Conservation (phyloP, 2,888 invertebrate genomes). For the Clivina fossor region DNA sequence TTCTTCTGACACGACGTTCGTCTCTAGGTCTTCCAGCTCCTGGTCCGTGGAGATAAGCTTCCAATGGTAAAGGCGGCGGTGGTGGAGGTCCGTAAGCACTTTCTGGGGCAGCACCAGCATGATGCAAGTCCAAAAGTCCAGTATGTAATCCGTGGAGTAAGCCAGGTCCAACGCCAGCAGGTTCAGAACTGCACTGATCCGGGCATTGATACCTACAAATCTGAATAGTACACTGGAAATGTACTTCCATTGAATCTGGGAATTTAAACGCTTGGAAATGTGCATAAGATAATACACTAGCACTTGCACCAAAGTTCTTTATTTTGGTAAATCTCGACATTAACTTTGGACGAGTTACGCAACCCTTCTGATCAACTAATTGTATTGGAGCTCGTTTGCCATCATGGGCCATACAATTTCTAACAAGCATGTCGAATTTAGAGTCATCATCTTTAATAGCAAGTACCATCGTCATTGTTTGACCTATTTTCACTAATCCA, state of each 20-base stretch:
- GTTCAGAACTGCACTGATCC: conserved; percentile 71
- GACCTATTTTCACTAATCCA: conserved; percentile 91
- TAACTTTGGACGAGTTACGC: conserved; percentile 86
- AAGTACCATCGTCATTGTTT: conserved; percentile 95
- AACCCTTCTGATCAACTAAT: conserved; percentile 88
- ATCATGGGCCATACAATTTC: conserved; percentile 93
- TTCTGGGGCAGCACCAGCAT: conserved; percentile 58
- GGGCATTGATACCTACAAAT: conserved; percentile 92
- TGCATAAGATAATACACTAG: conserved; percentile 87
- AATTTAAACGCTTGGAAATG: conserved; percentile 96
- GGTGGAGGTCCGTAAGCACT: conserved; percentile 74
- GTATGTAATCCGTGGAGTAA: conserved; percentile 43
- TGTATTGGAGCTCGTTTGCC: conserved; percentile 92
- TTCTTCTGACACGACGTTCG: conserved; percentile 69
- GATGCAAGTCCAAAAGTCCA: conserved; percentile 61
- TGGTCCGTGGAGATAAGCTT: conserved; percentile 64
- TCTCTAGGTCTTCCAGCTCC: conserved; percentile 66
- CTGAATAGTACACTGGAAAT: conserved; percentile 93
- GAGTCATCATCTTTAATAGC: conserved; percentile 94
- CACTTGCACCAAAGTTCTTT: conserved; percentile 92
- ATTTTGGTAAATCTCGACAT: conserved; percentile 95
- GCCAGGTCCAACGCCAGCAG: conserved; percentile 46
- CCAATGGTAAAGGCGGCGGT: conserved; percentile 60
- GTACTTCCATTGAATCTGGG: conserved; percentile 95
- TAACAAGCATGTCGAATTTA: conserved; percentile 92